Base-by-base conservation (phyloP, 2,888 invertebrate species). In the Protodeltote pygarga region DNA sequence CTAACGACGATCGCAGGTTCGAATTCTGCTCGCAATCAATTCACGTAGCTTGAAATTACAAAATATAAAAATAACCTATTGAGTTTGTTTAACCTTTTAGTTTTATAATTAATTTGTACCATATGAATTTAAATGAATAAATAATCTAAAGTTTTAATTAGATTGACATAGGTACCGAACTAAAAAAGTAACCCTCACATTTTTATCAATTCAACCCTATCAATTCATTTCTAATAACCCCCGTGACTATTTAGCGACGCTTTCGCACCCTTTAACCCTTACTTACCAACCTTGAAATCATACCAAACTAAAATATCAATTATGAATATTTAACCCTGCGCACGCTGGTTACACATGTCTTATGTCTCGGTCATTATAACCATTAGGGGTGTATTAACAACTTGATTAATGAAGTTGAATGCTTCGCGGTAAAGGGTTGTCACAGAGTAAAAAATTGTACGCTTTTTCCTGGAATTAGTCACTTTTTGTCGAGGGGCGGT, bases 351-450 rank as follows among this genome's bases (percentile, higher is more conserved):
- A 54, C 42, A 35, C 44, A 41, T 40, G 25, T 57, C 29, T 35
- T 44, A 51, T 55, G 52, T 55, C 59, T 45, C 65, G 60, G 54
- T 62, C 60, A 60, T 63, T 69, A 59, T 25, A 40, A 45, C 60
- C 58, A 67, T 65, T 62, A 64, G 45, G 59, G 46, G 62, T 55
- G 65, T 55, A 58, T 59, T 63, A 67, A 61, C 57, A 29, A 51
- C 52, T 58, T 69, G 70, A 70, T 69, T 69, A 67, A 70, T 70
- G 65, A 65, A 28, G 46, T 42, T 39, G 29, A 52, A 54, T 42
- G 47, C 44, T 27, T 37, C 23, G 28, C 14, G 37, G 24, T 34
- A 20, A 66, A 69, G 66, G 66, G 66, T 69, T 69, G 57, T 27
- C 60, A 63, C 42, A 65, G 50, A 63, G 21, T 52, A 67, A 62